These are phyloP conservation scores for Ictidomys tridecemlineatus DNA, from an alignment of 2,113 vertebrate species.

Conservation along the genomic window DNA sequence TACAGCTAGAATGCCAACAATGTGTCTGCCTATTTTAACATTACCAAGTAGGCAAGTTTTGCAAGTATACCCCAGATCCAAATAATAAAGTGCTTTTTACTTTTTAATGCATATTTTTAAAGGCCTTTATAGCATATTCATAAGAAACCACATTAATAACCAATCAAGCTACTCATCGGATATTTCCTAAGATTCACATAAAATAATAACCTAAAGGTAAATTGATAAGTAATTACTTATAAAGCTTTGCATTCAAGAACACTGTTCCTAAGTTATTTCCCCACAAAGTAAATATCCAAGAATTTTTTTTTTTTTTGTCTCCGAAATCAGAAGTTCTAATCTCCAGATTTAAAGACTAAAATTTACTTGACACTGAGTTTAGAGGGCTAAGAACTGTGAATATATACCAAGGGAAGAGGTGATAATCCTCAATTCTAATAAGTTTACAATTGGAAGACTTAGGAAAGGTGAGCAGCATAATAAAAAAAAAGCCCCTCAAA, in stretches of 20 bases:
- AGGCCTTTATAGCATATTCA: neutral
- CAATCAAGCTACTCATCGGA: neutral
- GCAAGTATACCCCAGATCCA: neutral
- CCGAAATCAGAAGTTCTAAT: neutral
- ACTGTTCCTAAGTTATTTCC: neutral
- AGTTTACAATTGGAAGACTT: neutral
- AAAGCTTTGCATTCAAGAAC: slow-evolving; percentile 5
- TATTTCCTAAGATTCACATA: slow-evolving; percentile 23
- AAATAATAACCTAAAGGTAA: slow-evolving; percentile 27
- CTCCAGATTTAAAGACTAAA: neutral
- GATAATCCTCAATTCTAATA: neutral
- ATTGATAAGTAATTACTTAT: neutral
- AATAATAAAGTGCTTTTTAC: neutral
- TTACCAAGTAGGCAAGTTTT: neutral
- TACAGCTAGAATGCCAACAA: neutral
- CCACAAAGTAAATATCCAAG: neutral
- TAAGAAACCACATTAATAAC: neutral
- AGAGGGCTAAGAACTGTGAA: neutral
- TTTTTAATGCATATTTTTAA: slow-evolving; percentile 5
- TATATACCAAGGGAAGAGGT: neutral
- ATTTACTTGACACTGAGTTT: neutral
- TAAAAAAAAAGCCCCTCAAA: neutral
- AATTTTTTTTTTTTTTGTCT: neutral
- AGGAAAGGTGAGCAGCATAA: neutral
- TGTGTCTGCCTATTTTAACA: neutral